Evolutionary conservation across 2,113 vertebrate species (phyloP).

Genomic region (Elgaria multicarinata): DNA sequence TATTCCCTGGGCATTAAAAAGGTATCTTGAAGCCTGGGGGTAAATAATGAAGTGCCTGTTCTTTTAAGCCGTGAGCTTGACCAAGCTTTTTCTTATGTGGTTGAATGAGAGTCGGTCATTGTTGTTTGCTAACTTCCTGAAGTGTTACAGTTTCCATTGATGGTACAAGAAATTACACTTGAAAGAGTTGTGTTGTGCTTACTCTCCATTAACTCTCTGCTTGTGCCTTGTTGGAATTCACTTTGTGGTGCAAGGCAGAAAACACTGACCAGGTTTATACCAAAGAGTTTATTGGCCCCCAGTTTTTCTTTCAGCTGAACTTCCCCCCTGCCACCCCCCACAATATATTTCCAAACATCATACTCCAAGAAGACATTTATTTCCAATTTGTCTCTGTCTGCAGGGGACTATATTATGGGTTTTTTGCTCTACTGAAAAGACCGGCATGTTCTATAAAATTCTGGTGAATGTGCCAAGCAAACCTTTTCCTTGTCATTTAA

Average conservation of each 20-base stretch:
- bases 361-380: neutral
- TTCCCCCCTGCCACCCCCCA: neutral
- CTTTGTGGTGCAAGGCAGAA: neutral
- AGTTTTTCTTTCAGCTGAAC: neutral
- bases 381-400: neutral
- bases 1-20: neutral
- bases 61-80: neutral
- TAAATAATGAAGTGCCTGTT: neutral
- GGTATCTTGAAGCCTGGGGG: neutral
- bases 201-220: neutral
- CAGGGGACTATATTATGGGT: neutral
- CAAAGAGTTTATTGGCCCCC: neutral
- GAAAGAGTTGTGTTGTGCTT: constrained; percentile 2
- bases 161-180: neutral
- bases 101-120: constrained; percentile 1
- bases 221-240: neutral
- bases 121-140: neutral
- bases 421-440: neutral
- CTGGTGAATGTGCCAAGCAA: neutral
- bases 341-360: neutral
- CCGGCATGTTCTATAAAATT: rapidly evolving
- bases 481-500: neutral
- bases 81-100: neutral
- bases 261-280: neutral
- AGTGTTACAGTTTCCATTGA: neutral